Percentiles rank a stretch among this genome's conserved stretches.
These are phyloP conservation scores for Parauchenoglanis punctatus DNA, from an alignment of 2,797 vertebrate genomes.

Conservation along the genomic window DNA sequence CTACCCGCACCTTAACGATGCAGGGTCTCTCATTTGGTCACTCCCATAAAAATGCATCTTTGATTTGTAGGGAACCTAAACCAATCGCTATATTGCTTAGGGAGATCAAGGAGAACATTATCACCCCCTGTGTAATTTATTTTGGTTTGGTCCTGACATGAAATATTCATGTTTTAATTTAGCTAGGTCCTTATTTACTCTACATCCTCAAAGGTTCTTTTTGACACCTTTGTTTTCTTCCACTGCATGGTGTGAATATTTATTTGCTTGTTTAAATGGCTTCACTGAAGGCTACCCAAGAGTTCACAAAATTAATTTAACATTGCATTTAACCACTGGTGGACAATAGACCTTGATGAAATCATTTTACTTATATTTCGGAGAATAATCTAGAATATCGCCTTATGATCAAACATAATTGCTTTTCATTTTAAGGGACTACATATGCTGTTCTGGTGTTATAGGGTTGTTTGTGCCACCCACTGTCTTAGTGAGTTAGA, in stretches of 20 bases:
- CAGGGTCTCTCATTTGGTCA: conserved; percentile 56
- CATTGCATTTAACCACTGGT: conserved; percentile 27
- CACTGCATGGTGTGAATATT: conserved; percentile 49
- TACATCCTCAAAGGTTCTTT: conserved; percentile 45
- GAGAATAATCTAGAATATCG: conserved; percentile 2
- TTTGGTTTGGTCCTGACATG: conserved; percentile 58
- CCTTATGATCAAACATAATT: not conserved
- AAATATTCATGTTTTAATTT: conserved; percentile 63
- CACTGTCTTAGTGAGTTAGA: conserved; percentile 53
- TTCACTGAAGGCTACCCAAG: conserved; percentile 26
- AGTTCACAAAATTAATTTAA: conserved; percentile 28
- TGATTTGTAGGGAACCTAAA: conserved; percentile 62
- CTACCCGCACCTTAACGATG: conserved; percentile 55
- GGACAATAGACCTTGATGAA: not conserved
- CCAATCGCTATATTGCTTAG: conserved; percentile 61
- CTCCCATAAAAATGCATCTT: conserved; percentile 62
- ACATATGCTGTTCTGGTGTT: conserved; percentile 35
- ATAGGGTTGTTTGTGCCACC: conserved; percentile 46
- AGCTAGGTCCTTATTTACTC: conserved; percentile 55
- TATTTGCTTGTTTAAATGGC: conserved; percentile 52
- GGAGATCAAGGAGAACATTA: conserved; percentile 61
- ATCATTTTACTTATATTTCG: not conserved
- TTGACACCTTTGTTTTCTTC: conserved; percentile 45
- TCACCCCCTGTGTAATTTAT: conserved; percentile 54
- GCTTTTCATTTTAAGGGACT: conserved; percentile 15